These are phyloP conservation scores for Urophycis tenuis DNA, from an alignment of 2,797 vertebrate genomes.

Conservation along the genomic window DNA sequence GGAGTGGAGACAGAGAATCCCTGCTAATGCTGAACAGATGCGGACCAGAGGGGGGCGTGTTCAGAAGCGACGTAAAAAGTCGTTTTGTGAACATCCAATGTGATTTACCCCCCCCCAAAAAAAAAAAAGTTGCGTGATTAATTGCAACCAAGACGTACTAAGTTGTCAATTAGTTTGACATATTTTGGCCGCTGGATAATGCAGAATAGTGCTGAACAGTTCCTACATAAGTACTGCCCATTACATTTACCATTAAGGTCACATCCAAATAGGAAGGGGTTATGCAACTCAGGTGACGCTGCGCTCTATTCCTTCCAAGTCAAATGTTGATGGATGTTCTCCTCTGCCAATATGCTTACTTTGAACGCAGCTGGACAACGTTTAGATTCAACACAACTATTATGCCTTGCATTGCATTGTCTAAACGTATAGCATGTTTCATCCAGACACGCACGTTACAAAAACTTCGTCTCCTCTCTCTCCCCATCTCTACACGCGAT, in stretches of 20 bases:
- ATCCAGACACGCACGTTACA: background rate
- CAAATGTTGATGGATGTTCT: background rate
- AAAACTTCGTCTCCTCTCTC: background rate
- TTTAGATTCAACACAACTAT: background rate
- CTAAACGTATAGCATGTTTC: background rate
- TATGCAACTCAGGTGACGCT: background rate
- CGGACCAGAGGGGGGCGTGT: background rate
- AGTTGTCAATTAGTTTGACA: background rate
- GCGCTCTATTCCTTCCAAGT: background rate
- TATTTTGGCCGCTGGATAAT: background rate
- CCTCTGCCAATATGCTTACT: background rate
- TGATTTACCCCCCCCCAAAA: background rate
- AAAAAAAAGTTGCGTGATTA: background rate
- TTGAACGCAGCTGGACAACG: background rate
- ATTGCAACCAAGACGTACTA: background rate
- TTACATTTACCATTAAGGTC: background rate
- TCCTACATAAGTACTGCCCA: background rate
- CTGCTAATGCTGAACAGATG: slow-evolving; percentile 68
- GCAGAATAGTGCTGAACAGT: background rate
- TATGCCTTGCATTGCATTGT: background rate
- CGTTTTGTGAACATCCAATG: background rate
- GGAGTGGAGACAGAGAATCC: slow-evolving; percentile 51
- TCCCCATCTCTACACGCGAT: background rate
- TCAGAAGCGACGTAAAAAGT: background rate
- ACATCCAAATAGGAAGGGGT: background rate